A percentile compares a stretch with the other conserved stretches of the same genome.
Evolutionary conservation across 2,113 vertebrate species (phyloP).

Genomic region (Struthio camelus): DNA sequence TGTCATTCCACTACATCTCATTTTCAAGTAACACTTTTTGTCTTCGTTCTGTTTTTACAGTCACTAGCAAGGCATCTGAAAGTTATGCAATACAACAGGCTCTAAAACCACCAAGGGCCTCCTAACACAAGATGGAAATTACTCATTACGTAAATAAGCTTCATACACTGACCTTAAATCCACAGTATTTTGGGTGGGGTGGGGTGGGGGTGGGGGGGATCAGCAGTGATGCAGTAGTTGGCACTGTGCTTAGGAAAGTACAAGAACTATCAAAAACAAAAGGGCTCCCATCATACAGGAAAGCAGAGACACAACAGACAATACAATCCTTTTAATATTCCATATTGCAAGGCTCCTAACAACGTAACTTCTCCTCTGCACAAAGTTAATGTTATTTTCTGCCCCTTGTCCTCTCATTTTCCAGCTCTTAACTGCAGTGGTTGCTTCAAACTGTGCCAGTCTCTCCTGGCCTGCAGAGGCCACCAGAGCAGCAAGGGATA

Average conservation of each 20-base stretch:
- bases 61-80: slow-evolving; percentile 54
- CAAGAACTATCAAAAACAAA: not conserved
- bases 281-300: not conserved
- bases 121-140: slow-evolving; percentile 44
- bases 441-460: not conserved
- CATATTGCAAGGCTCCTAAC: not conserved
- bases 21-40: slow-evolving; percentile 26
- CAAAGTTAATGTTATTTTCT: not conserved
- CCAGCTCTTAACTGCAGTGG: not conserved
- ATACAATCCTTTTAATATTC: not conserved
- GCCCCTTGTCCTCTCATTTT: fast-evolving
- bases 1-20: not conserved
- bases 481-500: not conserved
- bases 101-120: slow-evolving; percentile 29
- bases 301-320: not conserved
- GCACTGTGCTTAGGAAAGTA: not conserved
- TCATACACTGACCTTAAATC: slow-evolving; percentile 50
- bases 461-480: slow-evolving; percentile 16
- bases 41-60: slow-evolving; percentile 36
- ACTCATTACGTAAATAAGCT: slow-evolving; percentile 47
- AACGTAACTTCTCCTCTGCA: not conserved
- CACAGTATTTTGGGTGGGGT: slow-evolving; percentile 14
- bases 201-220: not conserved
- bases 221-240: not conserved
- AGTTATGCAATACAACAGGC: slow-evolving; percentile 31